Evolutionary conservation across 2,113 vertebrate genomes (phyloP), one percentile per base, ranked within the genome.

Genomic region (Nerophis ophidion): DNA sequence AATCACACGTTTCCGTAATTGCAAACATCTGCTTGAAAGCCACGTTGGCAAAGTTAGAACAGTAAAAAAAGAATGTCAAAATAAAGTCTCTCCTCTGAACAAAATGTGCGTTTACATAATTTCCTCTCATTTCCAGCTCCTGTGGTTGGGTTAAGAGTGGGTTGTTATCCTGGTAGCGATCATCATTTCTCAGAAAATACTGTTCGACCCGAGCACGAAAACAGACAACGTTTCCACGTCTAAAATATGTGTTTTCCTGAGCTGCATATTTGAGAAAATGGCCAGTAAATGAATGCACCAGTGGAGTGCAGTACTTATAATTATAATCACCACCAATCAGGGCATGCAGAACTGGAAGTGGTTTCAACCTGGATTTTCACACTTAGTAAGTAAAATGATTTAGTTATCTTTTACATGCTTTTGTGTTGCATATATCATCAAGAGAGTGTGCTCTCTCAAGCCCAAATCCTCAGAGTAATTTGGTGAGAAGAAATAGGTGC

Each of bases 1-100:
- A 81, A 68, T 84, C 69, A 81, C 60, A 67, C 50, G 48, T 52
- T 16, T 5, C 54, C 7, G 10, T 79, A 77, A 86, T 81, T 65
- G 64, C 66, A 53, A 69, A 57, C 77, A 81, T 77, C 56, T 83
- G 75, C 60, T 26, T 76, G 45, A 38, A 70, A 71, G 70, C 70
- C 47, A 56, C 12, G 19, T 4, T 0, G 45, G 58, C 66, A 48
- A 61, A 40, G 52, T 66, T 56, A 49, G 26, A 75, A 54, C 63
- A 70, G 66, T 82, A 60, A 59, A 76, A 77, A 77, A 40, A 17
- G 5, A 51, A 26, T 2, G 26, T 13, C 12, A 26, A 47, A 48
- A 44, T 12, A 44, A 60, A 55, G 65, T 26, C 64, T 17, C 53
- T 44, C 11, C 40, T 45, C 48, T 7, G 60, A 62, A 65, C 48